Base-by-base conservation (phyloP, 2,113 vertebrate species). In the Amphiprion percula region DNA sequence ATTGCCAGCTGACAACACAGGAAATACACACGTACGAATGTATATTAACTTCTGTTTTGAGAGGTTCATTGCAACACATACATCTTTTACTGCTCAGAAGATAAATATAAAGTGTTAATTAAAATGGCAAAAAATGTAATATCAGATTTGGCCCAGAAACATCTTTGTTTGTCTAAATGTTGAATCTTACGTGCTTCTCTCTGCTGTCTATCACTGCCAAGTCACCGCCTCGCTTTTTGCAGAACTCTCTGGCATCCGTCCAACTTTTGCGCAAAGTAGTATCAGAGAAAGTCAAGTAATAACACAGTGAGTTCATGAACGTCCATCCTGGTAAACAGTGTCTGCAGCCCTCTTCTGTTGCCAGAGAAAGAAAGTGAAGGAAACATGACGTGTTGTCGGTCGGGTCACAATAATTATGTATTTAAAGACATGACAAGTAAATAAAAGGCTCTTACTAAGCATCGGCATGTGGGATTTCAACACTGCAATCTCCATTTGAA, bases 321-420 rank as follows among this genome's bases (percentile, higher is more conserved):
- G 66, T 84, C 93, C 93, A 94, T 59, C 91, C 86, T 21, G 93
- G 81, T 44, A 78, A 69, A 75, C 94, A 94, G 59, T 79, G 87
- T 74, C 81, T 91, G 84, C 94, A 95, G 76, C 91, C 90, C 1
- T 77, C 89, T 61, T 68, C 94, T 95, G 84, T 77, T 60, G 10
- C 17, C 16, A 41, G 71, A 83, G 37, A 75, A 17, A 69, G 54
- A 52, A 66, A 33, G 30, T 37, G 33, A 37, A 3, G 16, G 17
- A 59, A 52, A 60, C 15, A 66, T 47, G 5, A 46, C 28, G 6
- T 53, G 2, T 47, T 56, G 26, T 52, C 47, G 1, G 23, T 14
- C 49, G 10, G 1, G 1, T 24, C 0, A 41, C 5, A 69, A 16
- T 78, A 6, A 69, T 33, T 12, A 24, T 11, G 9, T 2, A 23